These are phyloP conservation scores for Pemphigus obesinymphae DNA, from an alignment of 1,140 invertebrate genomes.

Conservation along the genomic window DNA sequence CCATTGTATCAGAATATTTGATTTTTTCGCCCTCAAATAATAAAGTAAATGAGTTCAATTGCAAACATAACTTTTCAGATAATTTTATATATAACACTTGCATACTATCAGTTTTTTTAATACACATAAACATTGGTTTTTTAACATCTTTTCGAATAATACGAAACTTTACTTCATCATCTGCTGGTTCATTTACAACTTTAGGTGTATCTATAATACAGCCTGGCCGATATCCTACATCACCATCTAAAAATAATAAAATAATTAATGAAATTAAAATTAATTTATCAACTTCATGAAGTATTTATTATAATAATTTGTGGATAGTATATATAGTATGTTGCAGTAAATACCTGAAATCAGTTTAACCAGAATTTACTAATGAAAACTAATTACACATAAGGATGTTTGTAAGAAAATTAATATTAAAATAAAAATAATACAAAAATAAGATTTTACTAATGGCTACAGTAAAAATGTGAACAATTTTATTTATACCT, in stretches of 20 bases:
- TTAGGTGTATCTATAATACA: background rate
- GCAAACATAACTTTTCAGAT: background rate
- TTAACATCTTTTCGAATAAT: slow-evolving; percentile 1
- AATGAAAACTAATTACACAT: no score
- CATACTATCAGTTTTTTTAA: slow-evolving; percentile 32
- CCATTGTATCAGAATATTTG: background rate
- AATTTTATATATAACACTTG: slow-evolving; percentile 9
- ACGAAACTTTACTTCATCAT: background rate
- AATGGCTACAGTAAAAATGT: no score
- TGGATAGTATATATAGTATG: no score
- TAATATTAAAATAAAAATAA: no score
- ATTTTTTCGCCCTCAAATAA: slow-evolving; percentile 25
- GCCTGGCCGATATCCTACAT: background rate
- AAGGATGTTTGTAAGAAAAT: no score
- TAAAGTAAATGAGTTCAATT: background rate
- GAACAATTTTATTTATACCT: no score
- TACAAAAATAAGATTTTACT: no score
- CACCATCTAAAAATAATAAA: slow-evolving; percentile 24
- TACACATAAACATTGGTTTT: background rate
- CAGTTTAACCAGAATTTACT: no score
- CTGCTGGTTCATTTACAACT: background rate
- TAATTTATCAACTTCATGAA: no score
- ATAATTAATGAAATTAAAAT: no score
- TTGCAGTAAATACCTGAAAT: no score
- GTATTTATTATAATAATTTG: no score